phyloP scores from a whole-genome alignment of 2,888 invertebrate species.

The Lobophora halterata region DNA sequence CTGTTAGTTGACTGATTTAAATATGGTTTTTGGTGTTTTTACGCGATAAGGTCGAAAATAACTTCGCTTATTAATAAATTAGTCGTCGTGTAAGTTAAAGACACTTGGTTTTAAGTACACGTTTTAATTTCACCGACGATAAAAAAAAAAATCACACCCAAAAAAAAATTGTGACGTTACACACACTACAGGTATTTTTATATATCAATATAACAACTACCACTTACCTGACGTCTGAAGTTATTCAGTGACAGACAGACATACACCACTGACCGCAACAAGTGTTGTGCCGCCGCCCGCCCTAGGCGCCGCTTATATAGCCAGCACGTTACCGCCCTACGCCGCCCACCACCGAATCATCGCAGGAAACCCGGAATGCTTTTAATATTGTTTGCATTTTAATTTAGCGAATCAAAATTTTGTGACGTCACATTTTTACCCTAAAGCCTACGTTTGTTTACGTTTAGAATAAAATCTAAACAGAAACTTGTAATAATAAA shows the following conservation, averaged over 20 bases:
- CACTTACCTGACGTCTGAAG: constrained; percentile 64
- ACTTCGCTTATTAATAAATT: too few relatives aligned
- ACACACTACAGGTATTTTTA: neutral
- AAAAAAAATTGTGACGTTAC: too few relatives aligned
- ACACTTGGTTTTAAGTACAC: too few relatives aligned
- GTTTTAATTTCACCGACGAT: too few relatives aligned
- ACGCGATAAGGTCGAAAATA: too few relatives aligned
- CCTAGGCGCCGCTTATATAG: constrained; percentile 66
- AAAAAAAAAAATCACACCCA: too few relatives aligned
- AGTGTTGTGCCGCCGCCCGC: constrained; percentile 71
- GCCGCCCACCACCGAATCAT: constrained; percentile 69
- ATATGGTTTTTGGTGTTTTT: too few relatives aligned
- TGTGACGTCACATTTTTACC: constrained; percentile 23
- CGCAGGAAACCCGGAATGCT: constrained; percentile 51
- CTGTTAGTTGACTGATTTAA: too few relatives aligned
- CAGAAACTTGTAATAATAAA: too few relatives aligned
- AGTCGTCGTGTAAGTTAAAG: too few relatives aligned
- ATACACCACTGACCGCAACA: constrained; percentile 58
- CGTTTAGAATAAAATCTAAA: neutral
- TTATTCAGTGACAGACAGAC: constrained; percentile 34
- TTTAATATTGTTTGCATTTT: constrained; percentile 71
- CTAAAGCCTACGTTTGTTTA: constrained; percentile 1
- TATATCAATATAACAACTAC: constrained; percentile 9
- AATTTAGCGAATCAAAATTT: constrained; percentile 63
- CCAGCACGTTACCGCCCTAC: constrained; percentile 44